Base-by-base conservation (phyloP, 2,797 vertebrate species). In the Saxicola maurus region DNA sequence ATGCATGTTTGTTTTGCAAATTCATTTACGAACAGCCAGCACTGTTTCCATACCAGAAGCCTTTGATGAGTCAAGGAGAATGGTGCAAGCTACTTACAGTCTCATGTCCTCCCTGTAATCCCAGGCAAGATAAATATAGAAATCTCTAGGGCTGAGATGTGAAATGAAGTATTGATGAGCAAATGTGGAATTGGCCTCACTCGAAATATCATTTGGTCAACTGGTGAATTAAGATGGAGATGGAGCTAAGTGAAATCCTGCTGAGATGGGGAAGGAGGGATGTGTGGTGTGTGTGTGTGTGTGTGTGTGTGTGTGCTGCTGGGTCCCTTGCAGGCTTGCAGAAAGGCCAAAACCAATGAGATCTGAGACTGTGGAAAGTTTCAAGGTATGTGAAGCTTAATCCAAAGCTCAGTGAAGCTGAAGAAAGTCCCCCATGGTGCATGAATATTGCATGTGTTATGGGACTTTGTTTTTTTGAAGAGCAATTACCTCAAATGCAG, bases 371-470 rank as follows among this genome's bases (percentile, higher is more conserved):
- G 3, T 56, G 78, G 46, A 57, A 92, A 57, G 37, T 79, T 89
- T 62, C 38, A 82, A 74, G n/a, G 53, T 67, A 53, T 38, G 30
- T 18, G 64, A 76, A 82, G 64, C 71, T 73, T 84, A 73, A 81
- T 66, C 24, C 46, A 64, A 84, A 87, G 71, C 64, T 86, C 40
- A 73, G 77, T 73, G 82, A 93, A 91, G 80, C 86, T 84, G 60
- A 91, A 89, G 82, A 92, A 89, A 87, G 53, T 74, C n/a, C 20
- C 61, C 46, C 64, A 25, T 17, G 11, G 17, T 64, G 49, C 14
- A 53, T 82, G 28, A 94, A 89, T 91, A 64, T 33, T 94, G 20
- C 25, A 66, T 77, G 42, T 57, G 35, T 56, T 82, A 23, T 30
- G 53, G 28, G 81, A 76, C 33, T 81, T 75, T 0, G 1, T 40